Conservation (phyloP, 2,113 vertebrate genomes). For the Hystrix brachyura region DNA sequence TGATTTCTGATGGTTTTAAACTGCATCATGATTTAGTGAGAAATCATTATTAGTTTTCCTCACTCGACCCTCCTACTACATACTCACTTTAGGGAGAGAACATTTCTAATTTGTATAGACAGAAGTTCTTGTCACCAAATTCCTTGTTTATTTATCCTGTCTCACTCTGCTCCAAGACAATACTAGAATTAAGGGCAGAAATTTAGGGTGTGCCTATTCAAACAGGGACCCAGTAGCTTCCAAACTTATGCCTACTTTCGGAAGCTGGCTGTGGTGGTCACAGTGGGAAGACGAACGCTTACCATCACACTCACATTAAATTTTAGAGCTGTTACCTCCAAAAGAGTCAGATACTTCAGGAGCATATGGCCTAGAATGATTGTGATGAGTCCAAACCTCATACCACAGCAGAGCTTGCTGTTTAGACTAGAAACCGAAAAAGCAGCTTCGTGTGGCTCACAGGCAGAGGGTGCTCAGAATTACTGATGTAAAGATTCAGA, state of each 20-base stretch:
- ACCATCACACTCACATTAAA: neutral
- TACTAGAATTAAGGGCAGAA: neutral
- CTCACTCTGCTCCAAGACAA: neutral
- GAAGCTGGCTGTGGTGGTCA: neutral
- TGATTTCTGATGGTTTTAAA: neutral
- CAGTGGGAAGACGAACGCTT: neutral
- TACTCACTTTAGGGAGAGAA: neutral
- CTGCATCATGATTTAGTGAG: neutral
- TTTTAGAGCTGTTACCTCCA: neutral
- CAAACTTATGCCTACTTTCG: neutral
- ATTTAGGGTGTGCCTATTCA: neutral
- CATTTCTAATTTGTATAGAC: neutral
- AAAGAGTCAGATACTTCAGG: neutral
- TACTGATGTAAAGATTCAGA: conserved; percentile 15
- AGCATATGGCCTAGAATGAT: neutral
- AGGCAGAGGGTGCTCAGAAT: neutral
- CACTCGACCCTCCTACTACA: neutral
- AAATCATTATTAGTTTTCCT: neutral
- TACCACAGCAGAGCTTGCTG: neutral
- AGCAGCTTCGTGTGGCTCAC: neutral
- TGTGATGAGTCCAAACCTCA: neutral
- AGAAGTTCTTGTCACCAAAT: neutral
- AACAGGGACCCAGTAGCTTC: neutral
- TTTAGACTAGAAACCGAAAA: neutral
- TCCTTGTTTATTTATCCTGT: neutral